Conservation (phyloP, 1,140 invertebrate species). For the Amphibalanus amphitrite region DNA sequence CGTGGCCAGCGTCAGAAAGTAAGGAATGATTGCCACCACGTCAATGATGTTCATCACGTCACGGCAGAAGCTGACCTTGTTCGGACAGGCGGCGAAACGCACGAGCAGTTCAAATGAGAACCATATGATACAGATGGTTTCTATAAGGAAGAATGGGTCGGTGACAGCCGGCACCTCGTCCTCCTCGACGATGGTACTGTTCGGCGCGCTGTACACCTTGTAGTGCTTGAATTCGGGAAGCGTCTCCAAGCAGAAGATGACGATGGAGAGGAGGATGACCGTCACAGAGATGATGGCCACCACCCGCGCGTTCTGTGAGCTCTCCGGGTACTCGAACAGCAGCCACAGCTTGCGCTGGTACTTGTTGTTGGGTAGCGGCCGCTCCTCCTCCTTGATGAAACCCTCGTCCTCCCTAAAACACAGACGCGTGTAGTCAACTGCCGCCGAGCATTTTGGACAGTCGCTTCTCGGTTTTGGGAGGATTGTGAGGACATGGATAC, state of each 20-base stretch:
- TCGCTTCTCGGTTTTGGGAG: no score
- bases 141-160: conserved; percentile 95
- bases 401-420: conserved; percentile 73
- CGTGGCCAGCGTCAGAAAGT: conserved; percentile 97
- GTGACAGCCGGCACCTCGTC: conserved; percentile 91
- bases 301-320: conserved; percentile 91
- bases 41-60: conserved; percentile 99
- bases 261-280: conserved; percentile 96
- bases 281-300: conserved; percentile 99
- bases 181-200: conserved; percentile 80
- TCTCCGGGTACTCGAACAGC: conserved; percentile 98
- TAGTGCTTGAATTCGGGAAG: conserved; percentile 99
- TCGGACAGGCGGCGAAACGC: conserved; percentile 94
- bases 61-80: conserved; percentile 95
- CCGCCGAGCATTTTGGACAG: no score
- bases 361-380: conserved; percentile 84
- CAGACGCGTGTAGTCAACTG: neutral
- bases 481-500: no score
- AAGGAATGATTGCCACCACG: conserved; percentile 98
- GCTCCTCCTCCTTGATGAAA: conserved; percentile 93
- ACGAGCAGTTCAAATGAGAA: conserved; percentile 97
- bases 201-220: conserved; percentile 88
- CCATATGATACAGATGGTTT: conserved; percentile 95
- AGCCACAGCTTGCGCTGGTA: conserved; percentile 96
- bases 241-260: conserved; percentile 99